These are phyloP conservation scores for Thomomys bottae DNA, from an alignment of 2,113 vertebrate genomes.

Conservation along the genomic window DNA sequence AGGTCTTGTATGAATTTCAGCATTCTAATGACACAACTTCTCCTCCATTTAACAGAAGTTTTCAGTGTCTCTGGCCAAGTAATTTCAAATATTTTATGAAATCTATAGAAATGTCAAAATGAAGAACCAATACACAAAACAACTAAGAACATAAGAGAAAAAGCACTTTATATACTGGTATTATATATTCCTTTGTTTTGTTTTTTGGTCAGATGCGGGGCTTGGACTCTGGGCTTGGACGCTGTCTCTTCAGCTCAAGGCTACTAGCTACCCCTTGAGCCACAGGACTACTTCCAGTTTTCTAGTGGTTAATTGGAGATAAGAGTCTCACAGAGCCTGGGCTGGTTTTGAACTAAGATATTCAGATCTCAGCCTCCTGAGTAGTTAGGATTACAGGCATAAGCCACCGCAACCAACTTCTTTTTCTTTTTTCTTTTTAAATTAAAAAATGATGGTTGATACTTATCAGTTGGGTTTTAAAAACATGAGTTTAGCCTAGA, in stretches of 20 bases:
- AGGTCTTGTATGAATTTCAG: constrained; percentile 19
- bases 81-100: neutral
- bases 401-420: too few relatives aligned
- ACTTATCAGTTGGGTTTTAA: neutral
- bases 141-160: constrained; percentile 1
- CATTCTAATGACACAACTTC: neutral
- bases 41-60: neutral
- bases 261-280: too few relatives aligned
- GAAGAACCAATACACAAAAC: neutral
- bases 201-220: too few relatives aligned
- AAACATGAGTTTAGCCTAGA: constrained; percentile 30
- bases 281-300: too few relatives aligned
- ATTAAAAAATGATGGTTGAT: neutral
- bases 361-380: too few relatives aligned
- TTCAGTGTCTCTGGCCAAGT: neutral
- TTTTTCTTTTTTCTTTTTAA: neutral
- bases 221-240: too few relatives aligned
- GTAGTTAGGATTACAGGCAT: too few relatives aligned
- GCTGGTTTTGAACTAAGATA: too few relatives aligned
- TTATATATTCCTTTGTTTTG: constrained; percentile 10
- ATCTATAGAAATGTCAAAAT: neutral
- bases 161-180: neutral
- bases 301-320: too few relatives aligned
- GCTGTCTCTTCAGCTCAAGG: too few relatives aligned
- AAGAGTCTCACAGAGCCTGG: too few relatives aligned